phyloP scores from a whole-genome alignment of 2,113 vertebrate genomes.

The Lepidothrix coronata region DNA sequence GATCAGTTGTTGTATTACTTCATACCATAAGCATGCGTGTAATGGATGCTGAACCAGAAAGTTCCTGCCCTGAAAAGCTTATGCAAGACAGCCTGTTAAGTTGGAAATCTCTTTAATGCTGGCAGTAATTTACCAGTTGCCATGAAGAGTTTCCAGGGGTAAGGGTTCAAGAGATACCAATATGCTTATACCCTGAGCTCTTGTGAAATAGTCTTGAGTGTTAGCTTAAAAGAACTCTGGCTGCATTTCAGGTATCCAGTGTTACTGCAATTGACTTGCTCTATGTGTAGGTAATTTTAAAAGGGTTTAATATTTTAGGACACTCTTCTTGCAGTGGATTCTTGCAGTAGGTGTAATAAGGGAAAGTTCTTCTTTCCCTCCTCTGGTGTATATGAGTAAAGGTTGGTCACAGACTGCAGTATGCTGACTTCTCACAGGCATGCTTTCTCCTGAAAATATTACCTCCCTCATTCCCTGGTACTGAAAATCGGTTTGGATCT shows the following conservation, averaged over 20 bases:
- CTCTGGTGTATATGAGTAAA: background rate
- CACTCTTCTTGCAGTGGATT: background rate
- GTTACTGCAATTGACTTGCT: background rate
- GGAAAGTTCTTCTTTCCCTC: background rate
- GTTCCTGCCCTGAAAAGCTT: background rate
- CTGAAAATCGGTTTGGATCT: background rate
- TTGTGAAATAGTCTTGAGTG: background rate
- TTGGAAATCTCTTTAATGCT: constrained; percentile 4
- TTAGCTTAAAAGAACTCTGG: background rate
- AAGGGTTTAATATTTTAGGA: background rate
- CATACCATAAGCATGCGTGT: background rate
- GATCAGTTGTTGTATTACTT: background rate
- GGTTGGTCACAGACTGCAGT: background rate
- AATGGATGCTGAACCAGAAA: background rate
- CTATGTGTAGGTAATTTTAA: background rate
- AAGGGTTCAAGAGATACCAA: background rate
- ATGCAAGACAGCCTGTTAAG: background rate
- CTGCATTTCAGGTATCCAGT: background rate
- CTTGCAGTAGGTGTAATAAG: background rate
- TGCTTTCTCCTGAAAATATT: background rate
- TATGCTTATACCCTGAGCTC: background rate
- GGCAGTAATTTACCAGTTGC: background rate
- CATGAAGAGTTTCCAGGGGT: background rate
- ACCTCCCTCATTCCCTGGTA: background rate
- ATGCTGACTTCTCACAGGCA: background rate